Evolutionary conservation across 1,140 invertebrate genomes (phyloP).

Genomic region (Tribolium madens): DNA sequence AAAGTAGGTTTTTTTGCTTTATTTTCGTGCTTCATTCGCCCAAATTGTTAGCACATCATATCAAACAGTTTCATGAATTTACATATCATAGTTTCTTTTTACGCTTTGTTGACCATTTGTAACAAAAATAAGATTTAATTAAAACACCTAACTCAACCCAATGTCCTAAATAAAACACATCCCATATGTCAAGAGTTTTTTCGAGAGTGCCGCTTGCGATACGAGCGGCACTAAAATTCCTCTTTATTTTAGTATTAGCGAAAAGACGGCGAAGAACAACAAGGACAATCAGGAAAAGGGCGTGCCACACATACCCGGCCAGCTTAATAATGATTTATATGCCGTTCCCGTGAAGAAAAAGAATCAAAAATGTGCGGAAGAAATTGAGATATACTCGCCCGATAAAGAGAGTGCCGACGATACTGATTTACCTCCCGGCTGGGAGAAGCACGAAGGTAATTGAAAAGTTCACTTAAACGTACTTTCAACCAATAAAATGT

Average conservation of each 20-base stretch:
- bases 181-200: constrained; percentile 32
- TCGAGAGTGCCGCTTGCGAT: not conserved
- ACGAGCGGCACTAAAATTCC: constrained; percentile 12
- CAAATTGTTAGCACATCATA: constrained; percentile 34
- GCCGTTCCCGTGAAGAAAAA: constrained; percentile 78
- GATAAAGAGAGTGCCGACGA: constrained; percentile 67
- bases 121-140: not conserved
- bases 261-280: constrained; percentile 66
- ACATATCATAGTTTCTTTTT: constrained; percentile 20
- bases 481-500: no score
- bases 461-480: no score
- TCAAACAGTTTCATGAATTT: constrained; percentile 42
- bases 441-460: constrained; percentile 93
- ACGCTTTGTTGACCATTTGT: no score
- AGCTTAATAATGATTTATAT: constrained; percentile 80
- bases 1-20: constrained; percentile 58
- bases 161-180: constrained; percentile 28
- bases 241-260: constrained; percentile 68
- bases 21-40: constrained; percentile 23
- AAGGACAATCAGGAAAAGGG: constrained; percentile 67
- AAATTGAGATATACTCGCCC: constrained; percentile 64
- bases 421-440: constrained; percentile 81
- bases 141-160: constrained; percentile 25
- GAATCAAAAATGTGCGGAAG: constrained; percentile 65
- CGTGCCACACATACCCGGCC: constrained; percentile 76